Base-by-base conservation (phyloP, 1,140 invertebrate species). In the Temnothorax longispinosus region DNA sequence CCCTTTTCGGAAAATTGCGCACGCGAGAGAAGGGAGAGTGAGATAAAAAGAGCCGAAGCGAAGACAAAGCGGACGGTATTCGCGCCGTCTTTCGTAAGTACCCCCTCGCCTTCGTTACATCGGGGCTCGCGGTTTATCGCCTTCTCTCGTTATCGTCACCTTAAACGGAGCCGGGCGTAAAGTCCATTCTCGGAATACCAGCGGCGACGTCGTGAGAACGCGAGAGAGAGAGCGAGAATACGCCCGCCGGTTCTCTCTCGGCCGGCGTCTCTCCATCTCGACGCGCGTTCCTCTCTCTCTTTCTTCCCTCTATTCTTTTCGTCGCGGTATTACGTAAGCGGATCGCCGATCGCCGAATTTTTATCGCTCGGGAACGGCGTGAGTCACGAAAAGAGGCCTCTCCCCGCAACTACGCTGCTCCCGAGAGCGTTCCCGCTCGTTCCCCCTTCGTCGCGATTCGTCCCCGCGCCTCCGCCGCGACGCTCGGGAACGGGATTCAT, bases 131-230 rank as follows among this genome's bases (percentile, higher is more conserved):
- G 41, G 58, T 78, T 69, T 78, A 78, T 78, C 76, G 56, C 27
- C 18, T 76, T 44, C 38, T 44, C 38, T 76, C n/a, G 64, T 69
- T 69, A 69, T 69, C 65, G 65, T 69, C 65, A 27, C 65, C 44
- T 47, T 69, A 50, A 50, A 27, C 44, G 21, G 65, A 69, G 44
- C 13, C 21, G 41, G 21, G 60, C 32, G 38, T 69, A 47, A 69
- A 69, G 65, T 69, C 41, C 41, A 69, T 44, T 44, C 64, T 21
- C n/a, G 38, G 64, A 65, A 11, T 65, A 11, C 62, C 13, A 32
- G 27, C 32, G 52, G 13, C 60, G 32, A 3, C 50, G 38, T 41
- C 15, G 8, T 27, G 65, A 69, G 44, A 71, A 27, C 27, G 27
- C 27, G 27, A 27, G 27, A 27, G 27, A 27, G 27, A 1, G 27